Evolutionary conservation across 1,140 invertebrate species (phyloP).

Genomic region (Cylas formicarius): DNA sequence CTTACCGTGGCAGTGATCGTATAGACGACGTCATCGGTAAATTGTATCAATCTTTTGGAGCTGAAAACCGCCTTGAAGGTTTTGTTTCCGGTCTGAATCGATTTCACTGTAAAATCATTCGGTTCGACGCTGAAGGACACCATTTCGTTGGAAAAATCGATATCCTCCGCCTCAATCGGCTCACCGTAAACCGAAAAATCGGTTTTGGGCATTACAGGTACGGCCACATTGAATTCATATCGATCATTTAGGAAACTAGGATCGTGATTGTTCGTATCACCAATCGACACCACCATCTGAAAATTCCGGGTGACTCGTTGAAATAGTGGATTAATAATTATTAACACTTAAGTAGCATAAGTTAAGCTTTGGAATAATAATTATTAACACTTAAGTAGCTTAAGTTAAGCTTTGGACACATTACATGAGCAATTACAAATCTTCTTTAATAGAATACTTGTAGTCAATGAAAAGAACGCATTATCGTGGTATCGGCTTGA

Average conservation of each 20-base stretch:
- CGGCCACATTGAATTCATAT: conserved; percentile 25
- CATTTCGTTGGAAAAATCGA: conserved; percentile 27
- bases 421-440: too few species aligned
- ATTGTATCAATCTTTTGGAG: conserved; percentile 12
- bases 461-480: too few species aligned
- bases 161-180: conserved; percentile 18
- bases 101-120: conserved; percentile 14
- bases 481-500: too few species aligned
- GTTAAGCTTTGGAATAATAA: not conserved
- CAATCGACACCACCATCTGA: too few species aligned
- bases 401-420: too few species aligned
- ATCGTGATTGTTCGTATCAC: conserved; percentile 11
- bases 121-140: conserved; percentile 23
- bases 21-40: conserved; percentile 8
- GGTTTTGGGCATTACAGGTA: conserved; percentile 24
- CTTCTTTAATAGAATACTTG: too few species aligned
- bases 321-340: too few species aligned
- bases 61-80: conserved; percentile 16
- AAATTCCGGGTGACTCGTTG: too few species aligned
- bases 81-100: conserved; percentile 6
- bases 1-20: conserved; percentile 23
- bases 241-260: conserved; percentile 1
- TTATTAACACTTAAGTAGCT: conserved; percentile 2
- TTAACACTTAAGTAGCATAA: too few species aligned
- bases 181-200: conserved; percentile 23